These are phyloP conservation scores for Corythornis cristatus DNA, from an alignment of 2,113 vertebrate genomes.

Conservation along the genomic window DNA sequence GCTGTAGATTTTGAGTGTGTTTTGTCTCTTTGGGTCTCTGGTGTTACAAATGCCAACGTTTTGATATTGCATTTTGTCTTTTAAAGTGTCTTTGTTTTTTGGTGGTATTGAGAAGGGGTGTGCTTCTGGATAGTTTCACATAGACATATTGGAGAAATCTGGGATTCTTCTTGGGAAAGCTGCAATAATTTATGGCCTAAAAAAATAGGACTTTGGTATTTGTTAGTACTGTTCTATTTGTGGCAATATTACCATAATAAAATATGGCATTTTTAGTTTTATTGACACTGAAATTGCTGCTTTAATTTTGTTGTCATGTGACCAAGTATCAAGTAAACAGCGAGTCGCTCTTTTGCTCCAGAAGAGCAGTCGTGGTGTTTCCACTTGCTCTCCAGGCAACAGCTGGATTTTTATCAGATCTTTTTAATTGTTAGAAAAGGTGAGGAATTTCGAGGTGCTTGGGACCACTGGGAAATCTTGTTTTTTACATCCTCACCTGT, in stretches of 20 bases:
- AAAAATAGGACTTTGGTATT: not conserved
- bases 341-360: not conserved
- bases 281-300: not conserved
- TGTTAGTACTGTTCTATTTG: not conserved
- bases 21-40: not conserved
- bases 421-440: not conserved
- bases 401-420: not conserved
- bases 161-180: not conserved
- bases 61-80: not conserved
- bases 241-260: not conserved
- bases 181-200: not conserved
- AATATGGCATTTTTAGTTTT: not conserved
- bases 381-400: not conserved
- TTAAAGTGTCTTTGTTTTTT: not conserved
- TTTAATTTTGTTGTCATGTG: not conserved
- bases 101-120: not conserved
- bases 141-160: not conserved
- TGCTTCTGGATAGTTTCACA: not conserved
- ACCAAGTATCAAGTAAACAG: not conserved
- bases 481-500: not conserved
- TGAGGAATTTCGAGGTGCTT: not conserved
- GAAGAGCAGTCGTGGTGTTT: not conserved
- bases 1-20: not conserved
- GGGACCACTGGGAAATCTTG: not conserved
- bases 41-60: not conserved